Percentiles rank a stretch among this genome's conserved stretches.
These are phyloP conservation scores for Zaprionus vittiger DNA, from an alignment of 1,140 invertebrate species.

Conservation along the genomic window DNA sequence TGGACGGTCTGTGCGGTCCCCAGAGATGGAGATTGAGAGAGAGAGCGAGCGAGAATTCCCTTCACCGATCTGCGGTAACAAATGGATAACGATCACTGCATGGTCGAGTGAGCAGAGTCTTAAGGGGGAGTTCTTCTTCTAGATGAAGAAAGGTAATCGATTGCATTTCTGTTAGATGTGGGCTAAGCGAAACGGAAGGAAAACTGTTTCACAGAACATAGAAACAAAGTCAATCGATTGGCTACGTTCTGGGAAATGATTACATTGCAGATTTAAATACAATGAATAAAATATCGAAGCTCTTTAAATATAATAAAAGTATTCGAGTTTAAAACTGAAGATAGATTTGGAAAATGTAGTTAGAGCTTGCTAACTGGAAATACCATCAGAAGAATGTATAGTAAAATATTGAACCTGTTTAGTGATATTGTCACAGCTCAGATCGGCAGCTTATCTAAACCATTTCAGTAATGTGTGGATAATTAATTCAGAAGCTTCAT, in stretches of 20 bases:
- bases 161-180: background rate
- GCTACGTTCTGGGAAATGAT: background rate
- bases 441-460: conserved; percentile 1
- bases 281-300: background rate
- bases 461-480: background rate
- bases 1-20: conserved; percentile 64
- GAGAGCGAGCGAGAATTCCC: conserved; percentile 20
- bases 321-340: too few species aligned
- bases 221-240: background rate
- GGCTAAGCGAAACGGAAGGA: background rate
- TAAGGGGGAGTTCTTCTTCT: background rate
- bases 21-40: background rate
- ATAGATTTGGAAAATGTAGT: too few species aligned
- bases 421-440: background rate
- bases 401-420: background rate
- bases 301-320: too few species aligned
- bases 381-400: background rate
- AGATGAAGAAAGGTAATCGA: background rate
- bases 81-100: conserved; percentile 21
- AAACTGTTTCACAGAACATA: background rate
- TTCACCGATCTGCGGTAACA: conserved; percentile 10
- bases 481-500: conserved; percentile 7
- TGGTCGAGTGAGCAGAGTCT: background rate
- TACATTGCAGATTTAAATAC: background rate
- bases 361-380: background rate